phyloP scores from a whole-genome alignment of 2,888 invertebrate genomes.

The Mantis religiosa region DNA sequence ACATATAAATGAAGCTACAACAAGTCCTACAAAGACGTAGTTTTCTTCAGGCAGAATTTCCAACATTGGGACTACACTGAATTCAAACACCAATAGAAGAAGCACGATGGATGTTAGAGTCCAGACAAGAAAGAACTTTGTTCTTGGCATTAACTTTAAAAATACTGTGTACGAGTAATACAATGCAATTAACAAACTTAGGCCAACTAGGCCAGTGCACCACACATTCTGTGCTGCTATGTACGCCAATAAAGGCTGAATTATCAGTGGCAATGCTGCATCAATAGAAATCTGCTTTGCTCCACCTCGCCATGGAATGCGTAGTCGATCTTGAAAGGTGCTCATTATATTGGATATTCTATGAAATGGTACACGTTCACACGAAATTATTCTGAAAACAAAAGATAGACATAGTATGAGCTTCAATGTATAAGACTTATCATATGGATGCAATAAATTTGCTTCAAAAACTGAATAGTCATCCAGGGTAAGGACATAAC shows the following conservation, averaged over 20 bases:
- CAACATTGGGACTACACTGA: conserved; percentile 63
- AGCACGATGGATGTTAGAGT: conserved; percentile 61
- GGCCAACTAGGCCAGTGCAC: conserved; percentile 41
- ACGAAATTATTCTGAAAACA: conserved; percentile 42
- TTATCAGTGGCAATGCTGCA: conserved; percentile 48
- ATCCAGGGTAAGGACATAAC: too few relatives aligned
- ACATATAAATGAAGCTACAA: conserved; percentile 47
- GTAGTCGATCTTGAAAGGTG: conserved; percentile 52
- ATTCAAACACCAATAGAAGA: conserved; percentile 66
- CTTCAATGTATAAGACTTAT: background rate
- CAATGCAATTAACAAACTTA: conserved; percentile 35
- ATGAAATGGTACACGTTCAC: conserved; percentile 39
- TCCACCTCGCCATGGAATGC: conserved; percentile 57
- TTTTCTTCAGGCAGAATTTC: conserved; percentile 68
- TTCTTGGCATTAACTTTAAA: conserved; percentile 46
- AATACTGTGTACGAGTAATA: conserved; percentile 33
- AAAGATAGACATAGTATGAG: background rate
- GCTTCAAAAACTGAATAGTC: too few relatives aligned
- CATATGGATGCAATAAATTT: too few relatives aligned
- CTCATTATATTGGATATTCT: conserved; percentile 43
- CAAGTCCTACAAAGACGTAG: conserved; percentile 51
- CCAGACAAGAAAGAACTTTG: conserved; percentile 75
- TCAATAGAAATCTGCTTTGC: conserved; percentile 53
- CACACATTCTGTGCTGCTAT: conserved; percentile 49
- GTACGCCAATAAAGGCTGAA: conserved; percentile 48